Percentiles rank a stretch among this genome's conserved stretches.
phyloP scores from a whole-genome alignment of 2,888 invertebrate species.

The Hipparchia semele region DNA sequence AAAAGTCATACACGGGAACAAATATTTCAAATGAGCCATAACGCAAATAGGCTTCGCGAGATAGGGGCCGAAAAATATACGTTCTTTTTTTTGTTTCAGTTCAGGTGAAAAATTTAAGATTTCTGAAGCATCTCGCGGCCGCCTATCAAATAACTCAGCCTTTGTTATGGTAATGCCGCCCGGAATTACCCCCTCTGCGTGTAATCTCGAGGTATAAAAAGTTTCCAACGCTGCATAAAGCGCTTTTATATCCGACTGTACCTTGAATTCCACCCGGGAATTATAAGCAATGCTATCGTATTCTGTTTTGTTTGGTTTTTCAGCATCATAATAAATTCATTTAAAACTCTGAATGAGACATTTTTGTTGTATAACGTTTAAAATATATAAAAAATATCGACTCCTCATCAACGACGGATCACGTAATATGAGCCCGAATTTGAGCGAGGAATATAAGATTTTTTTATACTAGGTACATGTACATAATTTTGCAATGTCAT shows the following conservation, averaged over 20 bases:
- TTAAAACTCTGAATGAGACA: background rate
- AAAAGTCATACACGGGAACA: slow-evolving; percentile 45
- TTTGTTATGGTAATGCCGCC: slow-evolving; percentile 76
- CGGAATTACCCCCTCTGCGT: slow-evolving; percentile 67
- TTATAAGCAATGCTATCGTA: slow-evolving; percentile 6
- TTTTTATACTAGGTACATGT: too few relatives aligned
- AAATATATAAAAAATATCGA: background rate
- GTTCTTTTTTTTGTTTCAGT: slow-evolving; percentile 51
- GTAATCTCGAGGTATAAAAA: slow-evolving; percentile 64
- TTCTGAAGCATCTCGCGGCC: slow-evolving; percentile 43
- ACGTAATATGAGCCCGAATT: background rate
- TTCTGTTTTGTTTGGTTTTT: slow-evolving; percentile 8
- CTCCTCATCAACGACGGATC: background rate
- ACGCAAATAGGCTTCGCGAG: slow-evolving; percentile 45
- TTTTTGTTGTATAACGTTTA: background rate
- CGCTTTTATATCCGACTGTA: slow-evolving; percentile 27
- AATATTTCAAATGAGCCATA: slow-evolving; percentile 58
- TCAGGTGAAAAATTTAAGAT: slow-evolving; percentile 66
- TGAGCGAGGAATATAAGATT: too few relatives aligned
- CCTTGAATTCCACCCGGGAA: slow-evolving; percentile 14
- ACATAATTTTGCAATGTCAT: too few relatives aligned
- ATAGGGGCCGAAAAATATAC: slow-evolving; percentile 53
- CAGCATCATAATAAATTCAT: slow-evolving; percentile 1
- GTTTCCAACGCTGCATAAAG: slow-evolving; percentile 43
- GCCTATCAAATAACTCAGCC: slow-evolving; percentile 76